phyloP scores from a whole-genome alignment of 2,113 vertebrate species.

The Syngnathus scovelli region DNA sequence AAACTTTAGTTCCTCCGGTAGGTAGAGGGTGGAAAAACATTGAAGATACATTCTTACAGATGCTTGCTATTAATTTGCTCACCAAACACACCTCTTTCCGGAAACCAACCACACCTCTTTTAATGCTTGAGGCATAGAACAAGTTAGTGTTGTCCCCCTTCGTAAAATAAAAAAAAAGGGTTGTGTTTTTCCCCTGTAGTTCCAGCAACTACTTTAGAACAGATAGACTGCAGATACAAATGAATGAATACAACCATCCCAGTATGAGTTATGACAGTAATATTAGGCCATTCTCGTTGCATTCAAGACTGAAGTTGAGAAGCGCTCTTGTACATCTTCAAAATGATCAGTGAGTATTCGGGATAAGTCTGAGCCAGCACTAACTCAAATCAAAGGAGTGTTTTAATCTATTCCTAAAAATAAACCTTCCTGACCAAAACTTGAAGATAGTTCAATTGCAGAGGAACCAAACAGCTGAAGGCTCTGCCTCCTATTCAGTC shows the following conservation, averaged over 20 bases:
- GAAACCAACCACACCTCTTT: neutral
- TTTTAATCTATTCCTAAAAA: neutral
- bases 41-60: neutral
- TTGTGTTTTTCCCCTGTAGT: no score
- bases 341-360: neutral
- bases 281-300: neutral
- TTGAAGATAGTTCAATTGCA: neutral
- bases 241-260: neutral
- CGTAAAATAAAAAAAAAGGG: neutral
- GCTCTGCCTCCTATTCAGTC: neutral
- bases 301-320: neutral
- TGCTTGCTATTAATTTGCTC: neutral
- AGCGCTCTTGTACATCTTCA: neutral
- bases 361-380: neutral
- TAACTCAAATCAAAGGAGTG: neutral
- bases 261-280: neutral
- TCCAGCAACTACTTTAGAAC: neutral
- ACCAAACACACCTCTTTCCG: conserved; percentile 3
- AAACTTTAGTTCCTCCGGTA: neutral
- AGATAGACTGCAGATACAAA: neutral
- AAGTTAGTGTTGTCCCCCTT: neutral
- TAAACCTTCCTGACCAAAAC: neutral
- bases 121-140: neutral
- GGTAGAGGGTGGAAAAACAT: neutral
- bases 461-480: neutral